Evolutionary conservation across 92 coral and sea anemone species (phyloP), one percentile per base, ranked within the genome.

Genomic region (Meandrina meandrites): DNA sequence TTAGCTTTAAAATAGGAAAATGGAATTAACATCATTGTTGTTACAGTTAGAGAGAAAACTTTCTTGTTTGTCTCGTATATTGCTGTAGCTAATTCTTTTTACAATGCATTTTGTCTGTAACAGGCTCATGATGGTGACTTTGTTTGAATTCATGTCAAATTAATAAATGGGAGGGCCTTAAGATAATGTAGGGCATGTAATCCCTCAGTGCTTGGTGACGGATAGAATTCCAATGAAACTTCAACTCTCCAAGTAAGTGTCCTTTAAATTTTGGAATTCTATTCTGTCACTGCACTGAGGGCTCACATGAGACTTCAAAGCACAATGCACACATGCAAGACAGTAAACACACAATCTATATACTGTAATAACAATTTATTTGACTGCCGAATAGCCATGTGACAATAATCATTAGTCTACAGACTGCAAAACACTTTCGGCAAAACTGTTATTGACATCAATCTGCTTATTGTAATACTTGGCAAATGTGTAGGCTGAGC

Each of bases 221-320:
- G 21, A 75, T 75, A 75, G 79, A 75, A 75, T 75, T 75, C 79
- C 79, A 75, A 75, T 75, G 54, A 75, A 75, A 40, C 45, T 40
- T 40, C 45, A 40, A 40, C 45, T 40, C 3, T n/a, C 45, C 45
- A 40, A 6, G 45, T 40, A 71, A 83, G 87, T 83, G 37, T 83
- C 48, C 45, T 83, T 83, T 83, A 83, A 66, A n/a, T 71, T 78
- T 50, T 78, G n/a, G 21, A 78, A 78, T 78, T 78, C 81, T 78
- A 78, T 78, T 45, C 79, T 68, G 40, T 83, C 66, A 71, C 79
- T 45, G 79, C 87, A 83, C 79, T 68, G 79, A 68, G 87, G 67
- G 40, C 58, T 72, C 37, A 80, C 90, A 75, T 87, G 90, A 87
- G 69, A 87, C 86, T 70, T 87, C 90, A 87, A 80, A 87, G 90